Percentiles rank a stretch among this genome's conserved stretches.
Conservation (phyloP, 2,113 vertebrate species). For the Nesogale talazaci region DNA sequence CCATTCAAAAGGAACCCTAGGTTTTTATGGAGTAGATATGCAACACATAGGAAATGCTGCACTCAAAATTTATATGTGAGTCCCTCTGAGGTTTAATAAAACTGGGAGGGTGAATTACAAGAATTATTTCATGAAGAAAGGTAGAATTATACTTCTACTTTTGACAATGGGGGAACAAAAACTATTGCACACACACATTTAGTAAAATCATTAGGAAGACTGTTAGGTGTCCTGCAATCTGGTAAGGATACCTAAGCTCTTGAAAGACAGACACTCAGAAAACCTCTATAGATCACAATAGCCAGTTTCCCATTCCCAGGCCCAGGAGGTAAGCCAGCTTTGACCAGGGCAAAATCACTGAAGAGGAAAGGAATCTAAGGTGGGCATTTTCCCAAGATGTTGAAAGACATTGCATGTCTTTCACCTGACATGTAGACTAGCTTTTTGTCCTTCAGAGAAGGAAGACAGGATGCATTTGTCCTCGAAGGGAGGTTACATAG, state of each 20-base stretch:
- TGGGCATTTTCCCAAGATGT: not conserved
- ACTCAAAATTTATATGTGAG: not conserved
- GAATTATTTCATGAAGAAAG: not conserved
- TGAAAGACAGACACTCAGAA: not conserved
- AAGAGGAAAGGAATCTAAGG: not conserved
- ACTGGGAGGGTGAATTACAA: not conserved
- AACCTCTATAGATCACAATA: accelerated
- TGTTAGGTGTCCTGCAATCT: not conserved
- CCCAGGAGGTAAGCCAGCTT: not conserved
- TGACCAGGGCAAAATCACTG: not conserved
- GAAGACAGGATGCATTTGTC: accelerated
- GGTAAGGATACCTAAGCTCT: not conserved
- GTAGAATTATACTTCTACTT: not conserved
- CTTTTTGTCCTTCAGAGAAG: not conserved
- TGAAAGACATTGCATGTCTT: not conserved
- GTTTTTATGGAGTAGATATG: not conserved
- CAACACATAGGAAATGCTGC: not conserved
- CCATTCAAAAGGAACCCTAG: conserved; percentile 1
- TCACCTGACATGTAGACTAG: not conserved
- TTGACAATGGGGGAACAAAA: not conserved
- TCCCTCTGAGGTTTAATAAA: not conserved
- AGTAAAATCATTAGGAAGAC: not conserved
- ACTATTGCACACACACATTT: not conserved
- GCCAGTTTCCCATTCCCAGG: not conserved
- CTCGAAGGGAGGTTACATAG: not conserved